Base-by-base conservation (phyloP, 2,888 invertebrate genomes). In the Sesia apiformis region DNA sequence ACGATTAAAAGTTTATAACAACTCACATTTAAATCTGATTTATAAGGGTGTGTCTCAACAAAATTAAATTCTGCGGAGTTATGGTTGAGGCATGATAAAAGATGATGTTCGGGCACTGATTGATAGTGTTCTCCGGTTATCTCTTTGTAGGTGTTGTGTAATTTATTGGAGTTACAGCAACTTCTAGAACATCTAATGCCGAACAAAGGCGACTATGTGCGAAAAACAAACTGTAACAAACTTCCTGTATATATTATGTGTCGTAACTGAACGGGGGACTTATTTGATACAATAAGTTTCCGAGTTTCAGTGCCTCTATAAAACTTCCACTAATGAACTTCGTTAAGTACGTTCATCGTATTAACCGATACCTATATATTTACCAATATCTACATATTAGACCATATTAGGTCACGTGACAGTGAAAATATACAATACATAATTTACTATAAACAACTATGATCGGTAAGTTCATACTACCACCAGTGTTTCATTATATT, bases 271-370 rank as follows among this genome's bases (percentile, higher is more conserved):
- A 58, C 57, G 49, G 55, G 54, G 43, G 62, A 63, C 62, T 66
- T 64, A 69, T 71, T 66, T 64, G 58, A 62, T 62, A 67, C 65
- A 64, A 64, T 62, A 64, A 60, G 60, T 62, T 57, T 55, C 61
- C 51, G 67, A 69, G 65, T 66, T 68, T 62, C 60, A 61, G 58
- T 61, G 60, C 53, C 58, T 55, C 58, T 57, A 56, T 54, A 58
- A 53, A 52, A 58, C 51, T 51, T 52, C 39, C 40, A 51, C 54
- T 46, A 53, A 54, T 52, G 49, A 40, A 50, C 39, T 51, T 54
- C 43, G 53, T 56, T 50, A 53, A 23, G 38, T 40, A n/a, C 42
- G 42, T 23, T 23, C 23, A 23, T 23, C 23, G 23, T 2, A 23
- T 23, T 23, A 23, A 23, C 23, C 23, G 23, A 23, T 23, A 23